These are phyloP conservation scores for Formica exsecta DNA, from an alignment of 1,140 invertebrate genomes.

Conservation along the genomic window DNA sequence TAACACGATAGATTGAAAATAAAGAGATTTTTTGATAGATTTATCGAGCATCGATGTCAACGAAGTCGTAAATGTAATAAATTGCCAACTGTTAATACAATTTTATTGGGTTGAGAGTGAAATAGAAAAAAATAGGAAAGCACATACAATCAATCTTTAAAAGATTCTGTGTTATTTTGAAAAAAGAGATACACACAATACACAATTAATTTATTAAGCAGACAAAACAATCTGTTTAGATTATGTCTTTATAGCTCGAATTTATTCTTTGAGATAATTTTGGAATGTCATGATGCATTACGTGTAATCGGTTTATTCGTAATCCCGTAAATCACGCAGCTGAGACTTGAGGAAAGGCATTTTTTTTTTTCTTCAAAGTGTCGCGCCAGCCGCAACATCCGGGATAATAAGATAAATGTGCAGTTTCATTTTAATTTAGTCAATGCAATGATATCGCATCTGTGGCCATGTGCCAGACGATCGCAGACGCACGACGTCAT, in stretches of 20 bases:
- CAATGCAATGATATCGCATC: constrained; percentile 17
- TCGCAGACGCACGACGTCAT: constrained; percentile 3
- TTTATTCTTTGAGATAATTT: background rate
- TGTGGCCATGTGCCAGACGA: constrained; percentile 24
- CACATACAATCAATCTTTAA: background rate
- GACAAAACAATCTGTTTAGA: background rate
- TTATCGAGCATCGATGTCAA: background rate
- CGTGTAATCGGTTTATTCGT: constrained; percentile 3
- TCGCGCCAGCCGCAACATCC: background rate
- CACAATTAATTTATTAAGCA: background rate
- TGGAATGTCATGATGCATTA: background rate
- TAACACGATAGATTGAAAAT: background rate
- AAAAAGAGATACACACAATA: background rate
- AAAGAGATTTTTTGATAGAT: constrained; percentile 20
- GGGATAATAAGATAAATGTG: constrained; percentile 33
- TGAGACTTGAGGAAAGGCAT: background rate
- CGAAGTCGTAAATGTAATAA: constrained; percentile 5
- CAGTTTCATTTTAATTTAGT: constrained; percentile 26
- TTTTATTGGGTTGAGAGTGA: background rate
- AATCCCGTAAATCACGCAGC: background rate
- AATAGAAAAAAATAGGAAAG: too few relatives aligned
- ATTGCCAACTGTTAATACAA: background rate
- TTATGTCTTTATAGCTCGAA: background rate
- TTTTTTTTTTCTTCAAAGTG: background rate
- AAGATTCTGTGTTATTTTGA: background rate